Evolutionary conservation across 2,113 vertebrate genomes (phyloP).

Genomic region (Antidorcas marsupialis): DNA sequence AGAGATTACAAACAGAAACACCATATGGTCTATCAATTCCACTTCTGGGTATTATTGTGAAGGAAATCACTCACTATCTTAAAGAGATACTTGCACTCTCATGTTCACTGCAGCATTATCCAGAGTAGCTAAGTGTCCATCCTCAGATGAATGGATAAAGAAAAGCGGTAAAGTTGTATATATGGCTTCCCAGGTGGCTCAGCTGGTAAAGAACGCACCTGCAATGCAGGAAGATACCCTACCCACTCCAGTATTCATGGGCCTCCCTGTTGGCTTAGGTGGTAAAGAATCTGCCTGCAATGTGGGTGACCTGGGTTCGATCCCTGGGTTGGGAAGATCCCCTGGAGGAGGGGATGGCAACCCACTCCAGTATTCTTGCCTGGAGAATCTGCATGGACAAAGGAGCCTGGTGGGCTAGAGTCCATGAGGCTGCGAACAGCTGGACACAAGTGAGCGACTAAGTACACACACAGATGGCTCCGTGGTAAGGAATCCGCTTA

Average conservation of each 20-base stretch:
- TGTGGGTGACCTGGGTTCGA: background rate
- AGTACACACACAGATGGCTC: background rate
- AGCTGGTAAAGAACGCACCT: background rate
- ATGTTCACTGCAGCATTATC: background rate
- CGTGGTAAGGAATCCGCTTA: background rate
- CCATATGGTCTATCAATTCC: background rate
- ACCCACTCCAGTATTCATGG: background rate
- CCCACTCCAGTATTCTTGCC: background rate
- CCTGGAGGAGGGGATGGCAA: background rate
- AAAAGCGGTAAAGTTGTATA: background rate
- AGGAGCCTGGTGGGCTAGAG: background rate
- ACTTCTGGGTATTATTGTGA: background rate
- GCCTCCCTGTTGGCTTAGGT: background rate
- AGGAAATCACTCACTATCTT: background rate
- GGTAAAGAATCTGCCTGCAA: background rate
- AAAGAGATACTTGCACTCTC: background rate
- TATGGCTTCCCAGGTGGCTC: background rate
- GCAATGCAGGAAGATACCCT: background rate
- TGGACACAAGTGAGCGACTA: background rate
- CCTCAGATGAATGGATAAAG: background rate
- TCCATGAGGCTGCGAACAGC: background rate
- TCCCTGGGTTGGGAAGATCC: background rate
- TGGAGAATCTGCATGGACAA: background rate
- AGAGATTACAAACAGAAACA: background rate
- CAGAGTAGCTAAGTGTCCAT: background rate